Percentiles rank a stretch among this genome's conserved stretches.
These are phyloP conservation scores for Eucera pruinosa DNA, from an alignment of 2,888 invertebrate genomes.

Conservation along the genomic window DNA sequence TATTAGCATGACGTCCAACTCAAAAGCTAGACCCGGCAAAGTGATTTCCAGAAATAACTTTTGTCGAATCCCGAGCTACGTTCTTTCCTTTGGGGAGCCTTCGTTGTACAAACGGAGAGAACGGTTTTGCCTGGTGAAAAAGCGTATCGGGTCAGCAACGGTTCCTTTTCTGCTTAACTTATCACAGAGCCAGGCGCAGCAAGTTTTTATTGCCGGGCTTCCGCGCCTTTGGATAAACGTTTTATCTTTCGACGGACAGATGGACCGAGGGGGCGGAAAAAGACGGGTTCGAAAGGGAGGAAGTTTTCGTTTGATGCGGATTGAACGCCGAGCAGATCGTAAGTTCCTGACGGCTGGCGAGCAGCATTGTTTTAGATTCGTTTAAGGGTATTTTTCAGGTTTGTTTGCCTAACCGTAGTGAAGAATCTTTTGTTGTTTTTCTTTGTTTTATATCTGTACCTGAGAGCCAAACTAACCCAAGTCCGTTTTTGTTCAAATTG, in stretches of 20 bases:
- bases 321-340: neutral
- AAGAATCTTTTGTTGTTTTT: too few relatives aligned
- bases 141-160: neutral
- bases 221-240: neutral
- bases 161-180: constrained; percentile 46
- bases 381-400: neutral
- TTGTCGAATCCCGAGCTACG: constrained; percentile 7
- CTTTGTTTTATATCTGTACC: too few relatives aligned
- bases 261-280: neutral
- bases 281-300: neutral
- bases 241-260: neutral
- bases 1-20: constrained; percentile 66
- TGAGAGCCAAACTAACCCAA: too few relatives aligned
- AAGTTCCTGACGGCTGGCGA: neutral
- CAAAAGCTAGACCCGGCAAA: constrained; percentile 36
- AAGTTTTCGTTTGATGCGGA: constrained; percentile 5
- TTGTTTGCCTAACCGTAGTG: too few relatives aligned
- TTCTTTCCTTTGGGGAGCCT: constrained; percentile 13
- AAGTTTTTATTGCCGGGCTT: constrained; percentile 14
- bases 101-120: too few relatives aligned
- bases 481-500: too few relatives aligned
- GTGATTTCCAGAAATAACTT: constrained; percentile 46
- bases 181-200: constrained; percentile 5
- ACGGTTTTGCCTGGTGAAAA: neutral
- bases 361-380: neutral